phyloP scores from a whole-genome alignment of 2,888 invertebrate genomes.

The Pandemis heparana region DNA sequence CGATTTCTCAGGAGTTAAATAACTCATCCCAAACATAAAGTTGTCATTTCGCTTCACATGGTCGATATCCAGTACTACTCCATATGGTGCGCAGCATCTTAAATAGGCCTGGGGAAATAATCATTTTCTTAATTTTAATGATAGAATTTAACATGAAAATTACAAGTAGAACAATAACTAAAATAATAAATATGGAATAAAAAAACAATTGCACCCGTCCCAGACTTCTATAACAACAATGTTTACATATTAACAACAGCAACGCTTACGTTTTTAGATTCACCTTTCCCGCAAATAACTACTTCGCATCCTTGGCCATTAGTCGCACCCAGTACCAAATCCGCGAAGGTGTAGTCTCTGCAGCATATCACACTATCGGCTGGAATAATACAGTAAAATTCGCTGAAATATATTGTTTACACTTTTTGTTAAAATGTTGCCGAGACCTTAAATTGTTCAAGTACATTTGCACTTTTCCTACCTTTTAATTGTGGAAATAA shows the following conservation, averaged over 20 bases:
- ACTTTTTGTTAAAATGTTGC: background rate
- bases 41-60: conserved; percentile 43
- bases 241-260: background rate
- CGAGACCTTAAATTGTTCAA: too few species aligned
- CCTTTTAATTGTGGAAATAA: conserved; percentile 65
- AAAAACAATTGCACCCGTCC: too few species aligned
- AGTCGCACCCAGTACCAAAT: conserved; percentile 51
- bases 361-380: conserved; percentile 66
- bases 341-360: conserved; percentile 57
- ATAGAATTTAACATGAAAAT: background rate
- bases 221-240: too few species aligned
- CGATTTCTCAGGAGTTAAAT: conserved; percentile 33
- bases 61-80: conserved; percentile 41
- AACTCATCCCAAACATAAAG: conserved; percentile 44
- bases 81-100: conserved; percentile 34
- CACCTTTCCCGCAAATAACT: conserved; percentile 57
- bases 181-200: too few species aligned
- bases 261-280: conserved; percentile 61
- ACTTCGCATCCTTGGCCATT: conserved; percentile 57
- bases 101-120: conserved; percentile 43
- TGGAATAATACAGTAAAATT: conserved; percentile 48
- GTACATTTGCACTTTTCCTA: conserved; percentile 41
- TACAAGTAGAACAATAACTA: too few species aligned
- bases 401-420: background rate
- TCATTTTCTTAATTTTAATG: background rate